Base-by-base conservation (phyloP, 2,888 invertebrate genomes). In the Nymphalis c-album region DNA sequence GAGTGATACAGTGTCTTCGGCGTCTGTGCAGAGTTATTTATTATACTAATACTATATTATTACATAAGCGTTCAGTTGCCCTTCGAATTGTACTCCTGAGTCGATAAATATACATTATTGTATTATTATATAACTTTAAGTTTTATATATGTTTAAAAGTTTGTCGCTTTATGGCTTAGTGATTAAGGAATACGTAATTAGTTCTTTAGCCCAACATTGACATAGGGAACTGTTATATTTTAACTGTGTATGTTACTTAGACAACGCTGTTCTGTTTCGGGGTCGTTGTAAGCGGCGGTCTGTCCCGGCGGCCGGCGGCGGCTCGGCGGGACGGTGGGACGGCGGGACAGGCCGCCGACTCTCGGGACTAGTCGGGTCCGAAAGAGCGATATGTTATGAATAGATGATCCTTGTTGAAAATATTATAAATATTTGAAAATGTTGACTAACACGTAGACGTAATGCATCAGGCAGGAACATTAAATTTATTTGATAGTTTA, bases 201-300 rank as follows among this genome's bases (percentile, higher is more conserved):
- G 46, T 64, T 63, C 53, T 40, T 48, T 60, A 68, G 64, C 64
- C 48, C 45, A 68, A 60, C 68, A 68, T 64, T 64, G 68, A 64
- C 68, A 64, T 60, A 57, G 47, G 31, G 40, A 53, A 55, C n/a
- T 45, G 64, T 57, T 60, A 55, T 50, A 22, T 51, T 64, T 67
- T 55, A 45, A 46, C 22, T 59, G 45, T 45, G 55, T 18, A 47
- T 64, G 57, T 60, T 48, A 13, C 20, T 51, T 57, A 46, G 45
- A 53, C 22, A 53, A 45, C 40, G 26, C 18, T 45, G 47, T 51
- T 62, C n/a, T 46, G 55, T 61, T 65, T 47, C 46, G 47, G 16
- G 26, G n/a, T 31, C 45, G 40, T 18, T 47, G 63, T 47, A 2
- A 45, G n/a, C 18, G 20, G 55, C 31, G 18, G 22, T 18, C 53